Conservation (phyloP, 2,888 invertebrate genomes). For the Lymantria monacha region DNA sequence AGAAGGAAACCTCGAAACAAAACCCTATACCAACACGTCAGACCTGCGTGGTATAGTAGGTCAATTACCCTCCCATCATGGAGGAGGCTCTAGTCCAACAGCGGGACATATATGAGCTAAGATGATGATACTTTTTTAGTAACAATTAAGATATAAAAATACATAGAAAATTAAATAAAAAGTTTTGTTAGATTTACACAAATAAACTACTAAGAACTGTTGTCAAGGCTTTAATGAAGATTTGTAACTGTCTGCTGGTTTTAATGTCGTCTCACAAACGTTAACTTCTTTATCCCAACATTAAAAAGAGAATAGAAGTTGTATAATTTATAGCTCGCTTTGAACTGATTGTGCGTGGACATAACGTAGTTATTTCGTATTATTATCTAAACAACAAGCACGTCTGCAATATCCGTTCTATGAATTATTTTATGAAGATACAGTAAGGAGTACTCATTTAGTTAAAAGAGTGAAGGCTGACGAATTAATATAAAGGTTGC, state of each 20-base stretch:
- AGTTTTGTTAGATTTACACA: conserved; percentile 61
- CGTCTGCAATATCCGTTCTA: conserved; percentile 33
- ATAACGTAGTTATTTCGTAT: conserved; percentile 32
- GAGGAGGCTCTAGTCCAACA: too few relatives aligned
- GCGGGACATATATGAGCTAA: too few relatives aligned
- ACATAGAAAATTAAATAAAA: conserved; percentile 4
- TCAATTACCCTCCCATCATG: too few relatives aligned
- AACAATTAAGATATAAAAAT: too few relatives aligned
- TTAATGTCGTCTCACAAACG: conserved; percentile 58
- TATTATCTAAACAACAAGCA: conserved; percentile 52
- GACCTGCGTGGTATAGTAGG: too few relatives aligned
- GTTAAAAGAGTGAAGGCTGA: conserved; percentile 47
- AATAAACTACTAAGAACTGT: conserved; percentile 60
- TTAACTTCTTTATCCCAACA: conserved; percentile 54
- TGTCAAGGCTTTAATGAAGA: conserved; percentile 72
- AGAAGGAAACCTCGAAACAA: too few relatives aligned
- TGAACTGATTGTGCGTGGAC: conserved; percentile 57
- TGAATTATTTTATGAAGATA: conserved; percentile 51
- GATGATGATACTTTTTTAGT: too few relatives aligned
- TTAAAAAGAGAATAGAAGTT: conserved; percentile 51
- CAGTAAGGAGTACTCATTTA: conserved; percentile 34
- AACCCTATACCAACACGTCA: too few relatives aligned
- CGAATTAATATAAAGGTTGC: conserved; percentile 56
- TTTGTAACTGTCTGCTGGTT: conserved; percentile 63
- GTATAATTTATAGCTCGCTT: conserved; percentile 61